phyloP scores from a whole-genome alignment of 92 coral and sea anemone genomes.

The Actinernus sp. region DNA sequence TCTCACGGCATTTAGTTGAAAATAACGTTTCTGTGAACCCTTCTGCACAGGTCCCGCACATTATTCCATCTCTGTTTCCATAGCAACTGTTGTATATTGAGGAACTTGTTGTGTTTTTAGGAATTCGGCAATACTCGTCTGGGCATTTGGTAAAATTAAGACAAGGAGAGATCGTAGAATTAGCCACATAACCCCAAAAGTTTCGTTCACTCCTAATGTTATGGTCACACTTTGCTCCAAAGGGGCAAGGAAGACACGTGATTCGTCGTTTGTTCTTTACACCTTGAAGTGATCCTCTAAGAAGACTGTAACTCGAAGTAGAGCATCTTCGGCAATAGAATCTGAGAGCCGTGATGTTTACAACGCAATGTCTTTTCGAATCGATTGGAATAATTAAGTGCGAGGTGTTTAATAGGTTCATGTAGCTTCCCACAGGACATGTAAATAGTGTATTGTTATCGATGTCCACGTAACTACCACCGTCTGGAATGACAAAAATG shows the following conservation, averaged over 20 bases:
- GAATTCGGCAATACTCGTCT: constrained; percentile 55
- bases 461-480: constrained; percentile 55
- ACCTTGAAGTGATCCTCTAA: constrained; percentile 54
- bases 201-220: constrained; percentile 57
- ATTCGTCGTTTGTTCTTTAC: constrained; percentile 13
- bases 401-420: constrained; percentile 42
- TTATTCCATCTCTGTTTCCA: constrained; percentile 63
- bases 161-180: constrained; percentile 21
- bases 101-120: constrained; percentile 1
- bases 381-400: constrained; percentile 21
- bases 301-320: constrained; percentile 54
- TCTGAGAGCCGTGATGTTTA: constrained; percentile 32
- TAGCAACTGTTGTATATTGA: constrained; percentile 59
- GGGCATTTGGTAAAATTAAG: constrained; percentile 65
- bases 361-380: constrained; percentile 8
- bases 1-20: constrained; percentile 52
- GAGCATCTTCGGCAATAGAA: constrained; percentile 56
- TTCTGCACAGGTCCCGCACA: constrained; percentile 73
- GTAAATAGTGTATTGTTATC: constrained; percentile 10
- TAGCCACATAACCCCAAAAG: constrained; percentile 68
- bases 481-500: constrained; percentile 32
- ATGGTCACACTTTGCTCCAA: constrained; percentile 26
- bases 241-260: constrained; percentile 41
- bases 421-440: constrained; percentile 64
- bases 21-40: constrained; percentile 71